Base-by-base conservation (phyloP, 1,140 invertebrate genomes). In the Myzus persicae region DNA sequence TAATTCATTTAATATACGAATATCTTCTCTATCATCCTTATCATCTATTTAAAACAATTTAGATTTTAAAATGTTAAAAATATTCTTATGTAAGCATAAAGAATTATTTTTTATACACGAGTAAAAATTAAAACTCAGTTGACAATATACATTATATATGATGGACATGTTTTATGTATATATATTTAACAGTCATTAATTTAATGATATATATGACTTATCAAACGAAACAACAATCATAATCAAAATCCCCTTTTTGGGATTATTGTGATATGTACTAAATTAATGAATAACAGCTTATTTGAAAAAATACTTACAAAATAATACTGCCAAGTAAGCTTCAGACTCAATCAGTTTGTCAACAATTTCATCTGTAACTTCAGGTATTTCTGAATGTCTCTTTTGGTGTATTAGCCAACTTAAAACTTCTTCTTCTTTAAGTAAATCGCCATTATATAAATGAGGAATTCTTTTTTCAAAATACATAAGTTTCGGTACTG, bases 331-430 rank as follows among this genome's bases (percentile, higher is more conserved):
- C 92, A 98, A 96, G 95, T 97, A 98, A 67, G 97, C 96, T 67
- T 97, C 96, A 54, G 95, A 97, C 94, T 98, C 97, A 93, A 99
- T 97, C n/a, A 99, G 95, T 94, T 97, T 97, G 94, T 99, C 98
- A 96, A 99, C 97, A 97, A 99, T 99, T 96, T 99, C 98, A 95
- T 98, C 97, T 31, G 98, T 98, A 38, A 99, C 97, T 95, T 98
- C 97, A 89, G 98, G 98, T 94, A 99, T 99, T 96, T 98, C 98
- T 94, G 98, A 97, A 94, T 98, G 97, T 94, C 97, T 97, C 95
- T 98, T 98, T 94, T 98, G 98, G 95, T 98, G 98, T 31, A 98
- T 95, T 90, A 99, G 95, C 98, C 98, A 99, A 54, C 97, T 97
- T 9, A 98, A 95, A 44, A 98, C 96, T 94, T 98, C 97, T 94